A percentile compares a stretch with the other conserved stretches of the same genome.
phyloP scores from a whole-genome alignment of 1,140 invertebrate species.

The Doryteuthis pealeii region DNA sequence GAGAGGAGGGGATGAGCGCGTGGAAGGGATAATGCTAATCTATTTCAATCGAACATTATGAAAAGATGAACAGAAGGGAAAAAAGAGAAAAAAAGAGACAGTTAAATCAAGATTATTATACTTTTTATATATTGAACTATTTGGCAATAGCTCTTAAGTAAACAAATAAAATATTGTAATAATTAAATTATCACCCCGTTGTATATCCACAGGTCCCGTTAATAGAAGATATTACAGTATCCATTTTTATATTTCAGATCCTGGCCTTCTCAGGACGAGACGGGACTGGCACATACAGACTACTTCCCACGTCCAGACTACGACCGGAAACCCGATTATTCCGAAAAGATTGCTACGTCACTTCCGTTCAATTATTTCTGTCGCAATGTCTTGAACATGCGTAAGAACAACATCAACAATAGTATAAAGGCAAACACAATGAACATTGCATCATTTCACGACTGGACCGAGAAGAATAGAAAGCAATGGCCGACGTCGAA shows the following conservation, averaged over 20 bases:
- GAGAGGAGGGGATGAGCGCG: too few species aligned
- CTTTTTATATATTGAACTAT: too few species aligned
- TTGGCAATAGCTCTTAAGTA: too few species aligned
- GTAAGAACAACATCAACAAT: background rate
- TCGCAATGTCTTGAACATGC: background rate
- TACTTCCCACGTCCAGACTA: background rate
- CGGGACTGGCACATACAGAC: background rate
- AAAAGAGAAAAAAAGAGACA: too few species aligned
- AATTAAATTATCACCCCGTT: too few species aligned
- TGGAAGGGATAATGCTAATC: too few species aligned
- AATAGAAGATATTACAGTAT: too few species aligned
- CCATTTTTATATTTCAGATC: background rate
- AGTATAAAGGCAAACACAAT: background rate
- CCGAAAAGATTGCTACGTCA: background rate
- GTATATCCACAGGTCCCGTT: too few species aligned
- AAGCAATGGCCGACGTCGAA: background rate
- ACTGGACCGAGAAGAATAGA: background rate
- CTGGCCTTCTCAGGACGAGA: background rate
- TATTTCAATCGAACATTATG: too few species aligned
- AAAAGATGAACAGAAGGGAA: too few species aligned
- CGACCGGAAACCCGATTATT: background rate
- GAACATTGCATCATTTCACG: constrained; percentile 9
- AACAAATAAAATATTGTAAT: too few species aligned
- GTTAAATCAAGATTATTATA: too few species aligned
- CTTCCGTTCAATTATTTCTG: background rate